phyloP scores from a whole-genome alignment of 92 coral and sea anemone species.

The Hydrozoanthus gracilis region DNA sequence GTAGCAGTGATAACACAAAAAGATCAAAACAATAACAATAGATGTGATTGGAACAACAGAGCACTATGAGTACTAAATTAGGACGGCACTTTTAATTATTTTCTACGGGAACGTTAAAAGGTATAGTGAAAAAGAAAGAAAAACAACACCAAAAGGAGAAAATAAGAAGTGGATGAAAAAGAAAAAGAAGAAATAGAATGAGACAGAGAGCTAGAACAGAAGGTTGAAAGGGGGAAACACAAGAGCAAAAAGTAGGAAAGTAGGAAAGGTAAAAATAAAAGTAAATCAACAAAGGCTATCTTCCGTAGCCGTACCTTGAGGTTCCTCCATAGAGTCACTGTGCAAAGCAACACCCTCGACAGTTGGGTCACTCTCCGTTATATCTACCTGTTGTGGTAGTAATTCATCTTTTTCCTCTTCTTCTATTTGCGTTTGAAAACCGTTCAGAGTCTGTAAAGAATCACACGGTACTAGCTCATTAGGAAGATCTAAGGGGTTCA shows the following conservation, averaged over 20 bases:
- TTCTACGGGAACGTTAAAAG: no score
- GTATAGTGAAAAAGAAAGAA: not conserved
- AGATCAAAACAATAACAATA: no score
- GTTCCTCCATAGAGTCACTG: slow-evolving; percentile 25
- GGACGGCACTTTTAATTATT: no score
- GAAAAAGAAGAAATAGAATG: not conserved
- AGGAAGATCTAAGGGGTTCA: not conserved
- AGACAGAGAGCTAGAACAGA: not conserved
- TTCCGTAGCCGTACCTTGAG: not conserved
- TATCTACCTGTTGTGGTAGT: not conserved
- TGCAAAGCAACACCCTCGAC: slow-evolving; percentile 33
- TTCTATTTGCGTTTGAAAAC: slow-evolving; percentile 14
- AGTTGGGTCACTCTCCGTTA: slow-evolving; percentile 14
- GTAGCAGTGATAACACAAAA: no score
- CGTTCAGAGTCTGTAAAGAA: not conserved
- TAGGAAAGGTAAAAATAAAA: not conserved
- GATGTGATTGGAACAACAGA: no score
- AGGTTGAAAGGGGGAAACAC: no score
- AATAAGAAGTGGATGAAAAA: not conserved
- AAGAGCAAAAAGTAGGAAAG: not conserved
- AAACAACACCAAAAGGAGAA: not conserved
- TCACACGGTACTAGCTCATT: not conserved
- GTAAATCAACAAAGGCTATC: no score
- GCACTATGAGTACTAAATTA: no score
- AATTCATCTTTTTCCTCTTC: not conserved